A percentile compares a stretch with the other conserved stretches of the same genome.
Conservation (phyloP, 1,140 invertebrate species). For the Papilio polytes region DNA sequence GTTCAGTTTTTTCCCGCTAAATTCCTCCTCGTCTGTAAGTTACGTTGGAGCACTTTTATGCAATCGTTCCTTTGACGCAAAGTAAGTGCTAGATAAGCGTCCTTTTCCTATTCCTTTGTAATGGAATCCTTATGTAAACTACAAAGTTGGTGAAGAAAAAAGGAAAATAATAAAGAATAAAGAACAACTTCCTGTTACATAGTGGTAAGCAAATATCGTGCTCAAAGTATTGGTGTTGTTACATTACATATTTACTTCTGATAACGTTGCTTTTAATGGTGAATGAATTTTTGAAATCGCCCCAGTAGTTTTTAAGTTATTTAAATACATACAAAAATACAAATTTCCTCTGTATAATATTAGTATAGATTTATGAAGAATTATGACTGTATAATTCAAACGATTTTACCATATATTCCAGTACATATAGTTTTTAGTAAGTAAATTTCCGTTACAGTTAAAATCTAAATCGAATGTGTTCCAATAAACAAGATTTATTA, state of each 20-base stretch:
- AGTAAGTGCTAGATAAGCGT: conserved; percentile 34
- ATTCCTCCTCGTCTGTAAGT: conserved; percentile 22
- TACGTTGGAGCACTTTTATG: conserved; percentile 28
- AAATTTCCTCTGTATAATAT: too few species aligned
- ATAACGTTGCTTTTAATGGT: too few species aligned
- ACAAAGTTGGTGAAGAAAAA: not conserved
- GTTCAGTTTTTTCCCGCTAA: conserved; percentile 13
- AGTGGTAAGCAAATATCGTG: too few species aligned
- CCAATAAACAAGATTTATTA: conserved; percentile 21
- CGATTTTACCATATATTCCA: not conserved
- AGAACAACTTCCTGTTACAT: too few species aligned
- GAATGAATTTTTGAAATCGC: too few species aligned
- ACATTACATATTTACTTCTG: too few species aligned
- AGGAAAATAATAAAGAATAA: not conserved
- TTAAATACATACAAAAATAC: too few species aligned
- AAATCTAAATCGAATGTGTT: conserved; percentile 3
- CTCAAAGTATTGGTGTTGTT: too few species aligned
- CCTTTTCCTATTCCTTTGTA: conserved; percentile 33
- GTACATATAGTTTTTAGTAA: not conserved
- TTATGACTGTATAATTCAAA: too few species aligned
- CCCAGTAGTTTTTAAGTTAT: too few species aligned
- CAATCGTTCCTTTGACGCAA: conserved; percentile 38
- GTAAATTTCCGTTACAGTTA: not conserved
- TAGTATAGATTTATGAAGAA: too few species aligned
- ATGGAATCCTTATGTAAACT: conserved; percentile 30